Conservation (phyloP, 2,113 vertebrate genomes). For the Donacobius atricapilla region DNA sequence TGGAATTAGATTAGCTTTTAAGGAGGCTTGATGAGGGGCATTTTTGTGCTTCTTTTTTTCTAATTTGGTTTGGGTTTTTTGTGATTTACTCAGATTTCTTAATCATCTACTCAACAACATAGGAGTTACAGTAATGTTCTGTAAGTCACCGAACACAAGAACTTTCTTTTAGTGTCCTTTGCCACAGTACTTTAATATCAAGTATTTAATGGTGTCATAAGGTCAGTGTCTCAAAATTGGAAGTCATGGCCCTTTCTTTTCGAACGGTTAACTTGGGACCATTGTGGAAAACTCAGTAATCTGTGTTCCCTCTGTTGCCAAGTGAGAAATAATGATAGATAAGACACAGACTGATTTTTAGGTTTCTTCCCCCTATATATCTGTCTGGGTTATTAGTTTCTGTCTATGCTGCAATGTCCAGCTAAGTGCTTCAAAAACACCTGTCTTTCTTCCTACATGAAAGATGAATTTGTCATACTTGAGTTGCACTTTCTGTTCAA, state of each 20-base stretch:
- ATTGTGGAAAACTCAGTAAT: conserved; percentile 2
- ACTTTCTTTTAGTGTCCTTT: background rate
- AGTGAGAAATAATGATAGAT: background rate
- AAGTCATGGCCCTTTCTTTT: conserved; percentile 28
- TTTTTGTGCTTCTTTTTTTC: background rate
- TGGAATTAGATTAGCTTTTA: background rate
- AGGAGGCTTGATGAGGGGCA: background rate
- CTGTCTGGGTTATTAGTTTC: background rate
- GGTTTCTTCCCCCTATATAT: background rate
- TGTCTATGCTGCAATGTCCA: background rate
- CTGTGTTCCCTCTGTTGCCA: background rate
- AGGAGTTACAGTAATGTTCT: background rate
- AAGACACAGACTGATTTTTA: background rate
- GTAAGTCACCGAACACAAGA: background rate
- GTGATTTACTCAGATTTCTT: background rate
- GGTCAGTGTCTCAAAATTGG: conserved; percentile 26
- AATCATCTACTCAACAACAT: background rate
- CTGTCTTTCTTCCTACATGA: background rate
- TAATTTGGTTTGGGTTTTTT: background rate
- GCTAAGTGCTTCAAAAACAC: background rate
- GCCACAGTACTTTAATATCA: background rate
- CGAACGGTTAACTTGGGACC: conserved; percentile 23
- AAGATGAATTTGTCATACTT: background rate
- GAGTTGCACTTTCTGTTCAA: background rate
- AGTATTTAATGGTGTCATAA: conserved; percentile 49